These are phyloP conservation scores for Bombus fervidus DNA, from an alignment of 1,140 invertebrate genomes.

Conservation along the genomic window DNA sequence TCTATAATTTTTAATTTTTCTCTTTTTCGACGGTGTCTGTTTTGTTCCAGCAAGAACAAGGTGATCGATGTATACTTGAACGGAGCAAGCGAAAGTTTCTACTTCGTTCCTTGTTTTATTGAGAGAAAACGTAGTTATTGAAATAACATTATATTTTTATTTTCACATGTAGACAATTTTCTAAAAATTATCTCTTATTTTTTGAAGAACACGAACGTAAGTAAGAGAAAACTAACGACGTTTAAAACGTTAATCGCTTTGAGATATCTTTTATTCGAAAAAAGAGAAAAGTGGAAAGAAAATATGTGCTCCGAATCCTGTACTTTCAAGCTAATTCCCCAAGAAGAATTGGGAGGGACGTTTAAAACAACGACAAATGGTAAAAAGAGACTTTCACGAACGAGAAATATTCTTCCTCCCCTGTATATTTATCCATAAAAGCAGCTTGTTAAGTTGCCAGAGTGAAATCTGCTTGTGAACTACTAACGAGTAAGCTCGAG, in stretches of 20 bases:
- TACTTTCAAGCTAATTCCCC: constrained; percentile 16
- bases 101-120: constrained; percentile 1
- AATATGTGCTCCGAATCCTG: not conserved
- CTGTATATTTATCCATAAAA: constrained; percentile 35
- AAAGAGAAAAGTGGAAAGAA: not conserved
- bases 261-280: not conserved
- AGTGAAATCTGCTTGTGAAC: not conserved
- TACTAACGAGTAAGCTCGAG: not conserved
- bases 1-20: not conserved
- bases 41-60: not conserved
- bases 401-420: constrained; percentile 18
- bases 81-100: not conserved
- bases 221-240: too few relatives aligned
- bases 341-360: constrained; percentile 51
- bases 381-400: constrained; percentile 8
- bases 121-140: not conserved
- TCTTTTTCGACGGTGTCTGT: not conserved
- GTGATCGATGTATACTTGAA: not conserved
- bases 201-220: too few relatives aligned
- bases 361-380: constrained; percentile 44
- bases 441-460: constrained; percentile 24
- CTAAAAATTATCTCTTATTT: too few relatives aligned
- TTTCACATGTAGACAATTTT: too few relatives aligned
- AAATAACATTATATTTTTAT: not conserved
- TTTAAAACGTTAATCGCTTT: not conserved